Evolutionary conservation across 2,113 vertebrate genomes (phyloP), one percentile per base, ranked within the genome.

Genomic region (Dinomys branickii): DNA sequence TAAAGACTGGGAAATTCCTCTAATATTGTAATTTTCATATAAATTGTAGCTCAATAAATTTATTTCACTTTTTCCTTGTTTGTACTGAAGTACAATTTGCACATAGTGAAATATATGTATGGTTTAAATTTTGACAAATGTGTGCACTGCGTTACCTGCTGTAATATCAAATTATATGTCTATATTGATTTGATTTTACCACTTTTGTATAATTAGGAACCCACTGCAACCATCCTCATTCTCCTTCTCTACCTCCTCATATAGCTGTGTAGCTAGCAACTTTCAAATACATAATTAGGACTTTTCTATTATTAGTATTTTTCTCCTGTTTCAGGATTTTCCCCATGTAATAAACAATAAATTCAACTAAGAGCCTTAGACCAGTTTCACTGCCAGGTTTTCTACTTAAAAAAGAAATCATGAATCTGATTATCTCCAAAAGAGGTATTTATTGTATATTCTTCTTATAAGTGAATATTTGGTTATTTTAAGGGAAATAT

Each of bases 341-440:
- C 28, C 54, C 67, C 52, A 73, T 59, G 10, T 85, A 71, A 94
- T 28, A 84, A 78, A 84, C 54, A 91, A 88, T 82, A 67, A 90
- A 89, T 85, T 93, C n/a, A 93, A 65, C 8, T 65, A 85, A 73
- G 88, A 92, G 59, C 24, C 47, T 67, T 63, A 38, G 41, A 73
- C 11, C 12, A 95, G 61, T 69, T 88, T 88, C 61, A 59, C 1
- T 90, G 88, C 90, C 81, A 87, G n/a, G 47, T 65, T 96, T 97
- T 86, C 89, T 3, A 80, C 50, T 94, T 93, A 86, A 95, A 88
- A 94, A 75, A 44, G 65, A 94, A 88, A 92, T 47, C 16, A 77
- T 80, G 28, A 81, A 61, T 84, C 58, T 80, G 30, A 89, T 63
- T 59, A 11, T 50, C 44, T 78, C 30, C 12, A 7, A 47, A 90